Evolutionary conservation across 2,113 vertebrate species (phyloP), one percentile per base, ranked within the genome.

Genomic region (Callocephalon fimbriatum): DNA sequence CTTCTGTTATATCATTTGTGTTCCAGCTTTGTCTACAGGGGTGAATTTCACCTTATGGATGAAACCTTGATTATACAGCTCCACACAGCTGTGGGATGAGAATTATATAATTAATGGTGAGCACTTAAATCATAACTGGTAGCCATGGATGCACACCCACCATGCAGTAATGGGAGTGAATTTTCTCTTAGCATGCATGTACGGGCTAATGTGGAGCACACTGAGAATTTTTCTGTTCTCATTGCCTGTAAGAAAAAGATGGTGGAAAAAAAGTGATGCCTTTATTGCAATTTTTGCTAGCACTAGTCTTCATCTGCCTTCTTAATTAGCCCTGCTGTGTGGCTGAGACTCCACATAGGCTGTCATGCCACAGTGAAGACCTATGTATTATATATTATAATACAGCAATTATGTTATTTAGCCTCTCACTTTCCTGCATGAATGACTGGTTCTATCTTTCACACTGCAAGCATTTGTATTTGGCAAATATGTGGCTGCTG

Each of bases 241-340:
- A 90, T 61, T 92, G 85, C 71, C 45, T 77, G 3, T 71, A 54
- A 59, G 44, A 75, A 91, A 83, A 84, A 58, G 62, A 38, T 19
- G 31, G 13, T 59, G 32, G 56, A 23, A 88, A 76, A 78, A 92
- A 92, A 29, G 11, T 35, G 15, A 71, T 75, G 27, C 1, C 14
- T 58, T 88, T 88, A 48, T 54, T 72, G 19, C 14, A 84, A 48
- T 80, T 94, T 95, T 83, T 94, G 20, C 35, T 90, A 81, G 26
- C 4, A 12, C 19, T 77, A 25, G 75, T 90, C 47, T 92, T 95
- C 66, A 74, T 94, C 63, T 95, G 63, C 65, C 86, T 96, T 76
- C 72, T 93, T 95, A 96, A 96, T 96, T 96, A 96, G 75, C 67
- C 90, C 75, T 95, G 82, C 95, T 94, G 88, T 74, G 92, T 90